Base-by-base conservation (phyloP, 2,888 invertebrate species). In the Eledona agricola region DNA sequence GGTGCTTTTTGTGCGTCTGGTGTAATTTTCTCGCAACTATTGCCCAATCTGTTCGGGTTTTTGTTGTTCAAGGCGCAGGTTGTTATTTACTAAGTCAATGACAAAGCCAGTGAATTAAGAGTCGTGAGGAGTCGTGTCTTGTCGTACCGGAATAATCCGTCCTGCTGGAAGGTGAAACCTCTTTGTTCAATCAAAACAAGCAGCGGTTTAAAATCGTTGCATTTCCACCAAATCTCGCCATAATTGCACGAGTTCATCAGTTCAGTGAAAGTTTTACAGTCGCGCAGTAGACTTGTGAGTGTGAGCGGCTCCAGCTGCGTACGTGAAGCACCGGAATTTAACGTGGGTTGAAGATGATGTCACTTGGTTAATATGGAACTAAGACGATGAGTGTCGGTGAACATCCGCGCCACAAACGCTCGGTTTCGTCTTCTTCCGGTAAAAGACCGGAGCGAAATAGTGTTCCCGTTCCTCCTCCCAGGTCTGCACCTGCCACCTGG, bases 401-500 rank as follows among this genome's bases (percentile, higher is more conserved):
- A 40, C 29, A 40, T 28, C 35, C 17, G 5, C 56, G 55, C 15
- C 64, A 64, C 19, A 56, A 51, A 54, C 58, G 66, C 32, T 60
- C 63, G 13, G 43, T 58, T 28, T 66, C 64, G 15, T 40, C 60
- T 7, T 46, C 28, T 31, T 58, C 32, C 17, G 38, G 23, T 13
- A 53, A 40, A 15, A 57, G 53, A 31, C 29, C 31, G 7, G 37
- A 50, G n/a, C 28, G 43, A 20, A 38, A 42, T 26, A 11, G 64
- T 57, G 62, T 65, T n/a, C 63, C 64, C 17, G 64, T 72, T 20
- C 72, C 72, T 72, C 80, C 73, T 72, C 79, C 71, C 67, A 75
- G 72, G 67, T 77, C 74, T n/a, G 72, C 73, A 46, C 73, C 79
- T 34, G 76, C 77, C 64, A 77, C 78, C 72, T 79, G 79, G 55